These are phyloP conservation scores for Zophobas morio DNA, from an alignment of 1,140 invertebrate species.

Conservation along the genomic window DNA sequence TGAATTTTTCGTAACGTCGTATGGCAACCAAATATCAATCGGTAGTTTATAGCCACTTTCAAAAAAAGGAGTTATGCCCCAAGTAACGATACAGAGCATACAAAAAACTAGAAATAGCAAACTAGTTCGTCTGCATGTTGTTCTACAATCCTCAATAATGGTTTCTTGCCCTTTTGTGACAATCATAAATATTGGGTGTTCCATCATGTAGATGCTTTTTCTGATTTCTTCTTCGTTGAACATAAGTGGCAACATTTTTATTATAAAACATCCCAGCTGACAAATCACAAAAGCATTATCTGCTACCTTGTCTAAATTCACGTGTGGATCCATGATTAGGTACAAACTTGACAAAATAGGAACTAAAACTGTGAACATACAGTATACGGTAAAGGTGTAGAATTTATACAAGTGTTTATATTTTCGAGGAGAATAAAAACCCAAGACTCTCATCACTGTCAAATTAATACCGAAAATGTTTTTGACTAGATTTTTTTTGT, in stretches of 20 bases:
- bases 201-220: slow-evolving; percentile 23
- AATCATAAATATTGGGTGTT: slow-evolving; percentile 28
- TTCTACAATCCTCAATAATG: slow-evolving; percentile 22
- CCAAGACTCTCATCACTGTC: slow-evolving; percentile 17
- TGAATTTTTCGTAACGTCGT: not conserved
- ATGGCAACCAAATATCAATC: slow-evolving; percentile 37
- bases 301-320: slow-evolving; percentile 5
- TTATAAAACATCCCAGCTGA: slow-evolving; percentile 25
- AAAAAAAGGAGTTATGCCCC: slow-evolving; percentile 6
- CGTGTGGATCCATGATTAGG: not conserved
- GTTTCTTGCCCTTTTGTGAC: slow-evolving; percentile 12
- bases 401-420: slow-evolving; percentile 22
- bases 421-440: slow-evolving; percentile 8
- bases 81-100: not conserved
- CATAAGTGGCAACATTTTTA: slow-evolving; percentile 27
- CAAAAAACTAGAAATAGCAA: slow-evolving; percentile 6
- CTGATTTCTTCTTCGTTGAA: slow-evolving; percentile 13
- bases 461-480: slow-evolving; percentile 12
- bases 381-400: slow-evolving; percentile 7
- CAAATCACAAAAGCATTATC: slow-evolving; percentile 22
- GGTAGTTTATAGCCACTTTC: not conserved
- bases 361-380: not conserved
- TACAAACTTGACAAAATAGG: slow-evolving; percentile 8
- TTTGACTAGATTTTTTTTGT: slow-evolving; percentile 4
- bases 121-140: not conserved